Base-by-base conservation (phyloP, 2,113 vertebrate species). In the Thunnus maccoyii region DNA sequence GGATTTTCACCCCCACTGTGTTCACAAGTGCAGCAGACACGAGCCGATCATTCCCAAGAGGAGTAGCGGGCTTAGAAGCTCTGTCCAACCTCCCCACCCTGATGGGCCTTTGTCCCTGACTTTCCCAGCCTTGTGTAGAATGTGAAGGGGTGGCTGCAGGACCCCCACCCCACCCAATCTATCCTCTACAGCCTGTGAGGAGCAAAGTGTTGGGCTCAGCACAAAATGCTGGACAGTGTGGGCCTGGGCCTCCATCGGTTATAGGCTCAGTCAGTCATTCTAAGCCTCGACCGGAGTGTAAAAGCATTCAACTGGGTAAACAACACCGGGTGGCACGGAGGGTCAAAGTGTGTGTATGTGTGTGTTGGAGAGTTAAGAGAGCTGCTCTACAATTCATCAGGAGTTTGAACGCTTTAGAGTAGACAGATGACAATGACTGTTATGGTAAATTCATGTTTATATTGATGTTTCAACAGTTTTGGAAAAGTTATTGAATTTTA, bases 41-140 rank as follows among this genome's bases (percentile, higher is more conserved):
- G 18, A 68, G 82, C 76, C 46, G 17, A 83, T 89, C 69, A 85
- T 85, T 87, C 86, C 58, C 41, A 32, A n/a, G 9, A 72, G 30
- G 3, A 52, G 83, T 8, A 60, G 36, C 63, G 70, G n/a, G 72
- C 70, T 74, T 72, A 82, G 44, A 3, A 52, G 74, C 88, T 84
- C 72, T 80, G 51, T 71, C 60, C 61, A n/a, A 58, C 48, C 61
- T 47, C 80, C 50, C 50, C 86, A 63, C 77, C 47, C 86, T 52
- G 71, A 56, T 11, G 58, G 76, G 72, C 64, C 25, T 65, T 67
- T 4, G 27, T 44, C 75, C 75, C 65, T 17, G 76, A 73, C 75
- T 91, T 92, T 91, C 66, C 86, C 87, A 72, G 46, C 10, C 3
- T 70, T 3, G 73, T 93, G 80, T 78, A 56, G 75, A 93, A 90